Evolutionary conservation across 2,888 invertebrate genomes (phyloP), one percentile per base, ranked within the genome.

Genomic region (Silvanus unidentatus): DNA sequence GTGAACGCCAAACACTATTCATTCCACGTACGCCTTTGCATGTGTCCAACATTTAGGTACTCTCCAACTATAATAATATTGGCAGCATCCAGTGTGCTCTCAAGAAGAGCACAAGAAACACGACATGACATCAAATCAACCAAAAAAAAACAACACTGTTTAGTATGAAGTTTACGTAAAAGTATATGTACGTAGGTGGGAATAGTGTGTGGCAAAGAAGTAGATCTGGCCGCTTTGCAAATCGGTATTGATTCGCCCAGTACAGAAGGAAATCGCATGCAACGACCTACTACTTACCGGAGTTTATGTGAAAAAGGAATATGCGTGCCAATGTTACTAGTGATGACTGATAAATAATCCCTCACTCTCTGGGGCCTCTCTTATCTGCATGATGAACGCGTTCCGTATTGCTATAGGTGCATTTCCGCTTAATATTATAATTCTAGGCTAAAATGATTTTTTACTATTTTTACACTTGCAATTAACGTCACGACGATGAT

Each of bases 31-130:
- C 40, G 43, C 42, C 35, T 45, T 44, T 55, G 55, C 51, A 53
- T 55, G 53, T 53, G 55, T 55, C 55, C 53, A 44, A 53, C 50
- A 53, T 51, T 50, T 50, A 49, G 44, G 42, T 30, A 22, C 22
- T n/a, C n/a, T 22, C 22, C 22, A 22, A 22, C 22, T 22, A 22
- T 22, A 22, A 22, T 22, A 22, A 22, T 22, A 22, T 22, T 22
- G 22, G 22, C 22, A 22, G 3, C 22, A 22, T 5, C 3, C 22
- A 22, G 22, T 32, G 32, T 32, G 28, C 10, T 28, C n/a, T 22
- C 3, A 8, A 32, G 32, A 9, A 9, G 10, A 37, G 36, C 27
- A 13, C 35, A 35, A 22, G 4, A 22, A 22, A 29, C 15, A 44
- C 44, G 40, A 44, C 44, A 39, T 44, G 40, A 44, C 40, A 35